A percentile compares a stretch with the other conserved stretches of the same genome.
These are phyloP conservation scores for Bucco capensis DNA, from an alignment of 2,113 vertebrate genomes.

Conservation along the genomic window DNA sequence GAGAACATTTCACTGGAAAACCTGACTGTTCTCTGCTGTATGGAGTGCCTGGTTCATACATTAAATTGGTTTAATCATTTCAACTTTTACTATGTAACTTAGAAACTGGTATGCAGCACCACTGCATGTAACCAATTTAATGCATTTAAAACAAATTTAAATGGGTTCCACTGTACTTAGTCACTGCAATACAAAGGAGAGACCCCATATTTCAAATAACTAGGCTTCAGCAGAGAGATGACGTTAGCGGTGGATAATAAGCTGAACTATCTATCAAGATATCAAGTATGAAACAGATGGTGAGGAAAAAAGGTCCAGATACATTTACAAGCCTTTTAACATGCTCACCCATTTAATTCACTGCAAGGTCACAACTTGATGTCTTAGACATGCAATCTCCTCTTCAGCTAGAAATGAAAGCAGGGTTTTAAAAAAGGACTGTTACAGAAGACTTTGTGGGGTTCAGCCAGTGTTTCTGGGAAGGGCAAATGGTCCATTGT, in stretches of 20 bases:
- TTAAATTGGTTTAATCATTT: slow-evolving; percentile 73
- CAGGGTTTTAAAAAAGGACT: background rate
- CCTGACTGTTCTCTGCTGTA: slow-evolving; percentile 54
- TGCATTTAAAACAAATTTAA: slow-evolving; percentile 71
- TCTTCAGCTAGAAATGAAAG: slow-evolving; percentile 31
- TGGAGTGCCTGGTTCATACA: slow-evolving; percentile 64
- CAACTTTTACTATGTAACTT: slow-evolving; percentile 72
- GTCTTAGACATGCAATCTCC: slow-evolving; percentile 41
- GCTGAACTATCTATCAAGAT: slow-evolving; percentile 75
- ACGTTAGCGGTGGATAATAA: slow-evolving; percentile 72
- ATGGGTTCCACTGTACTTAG: slow-evolving; percentile 73
- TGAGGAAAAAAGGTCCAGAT: slow-evolving; percentile 49
- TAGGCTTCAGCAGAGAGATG: slow-evolving; percentile 61
- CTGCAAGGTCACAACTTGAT: slow-evolving; percentile 60
- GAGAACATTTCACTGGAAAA: slow-evolving; percentile 68
- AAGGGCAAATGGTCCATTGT: background rate
- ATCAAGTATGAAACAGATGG: slow-evolving; percentile 72
- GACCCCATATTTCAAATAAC: slow-evolving; percentile 74
- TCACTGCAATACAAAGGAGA: slow-evolving; percentile 71
- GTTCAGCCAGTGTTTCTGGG: background rate
- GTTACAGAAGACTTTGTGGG: background rate
- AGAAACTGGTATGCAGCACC: slow-evolving; percentile 63
- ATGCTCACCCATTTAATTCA: slow-evolving; percentile 64
- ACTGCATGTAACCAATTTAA: slow-evolving; percentile 74
- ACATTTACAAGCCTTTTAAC: slow-evolving; percentile 52